phyloP scores from a whole-genome alignment of 1,140 invertebrate genomes.

The Cyclina sinensis region DNA sequence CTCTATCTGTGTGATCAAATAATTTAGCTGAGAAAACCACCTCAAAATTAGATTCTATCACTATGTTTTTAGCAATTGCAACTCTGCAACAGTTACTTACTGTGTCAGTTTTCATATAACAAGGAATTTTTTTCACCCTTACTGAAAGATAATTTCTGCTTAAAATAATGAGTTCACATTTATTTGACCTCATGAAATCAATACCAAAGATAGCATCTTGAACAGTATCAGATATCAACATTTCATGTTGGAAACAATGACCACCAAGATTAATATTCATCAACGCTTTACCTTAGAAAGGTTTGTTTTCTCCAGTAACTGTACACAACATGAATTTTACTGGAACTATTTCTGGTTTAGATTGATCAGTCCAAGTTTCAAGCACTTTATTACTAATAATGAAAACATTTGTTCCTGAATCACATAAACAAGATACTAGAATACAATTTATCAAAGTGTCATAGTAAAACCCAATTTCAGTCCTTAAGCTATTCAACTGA shows the following conservation, averaged over 20 bases:
- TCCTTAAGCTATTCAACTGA: neutral
- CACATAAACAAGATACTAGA: slow-evolving; percentile 15
- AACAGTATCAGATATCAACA: neutral
- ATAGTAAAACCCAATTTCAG: neutral
- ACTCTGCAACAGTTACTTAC: slow-evolving; percentile 16
- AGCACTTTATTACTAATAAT: neutral
- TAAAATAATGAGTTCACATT: slow-evolving; percentile 25
- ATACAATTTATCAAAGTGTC: neutral
- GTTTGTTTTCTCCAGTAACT: neutral
- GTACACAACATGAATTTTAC: neutral
- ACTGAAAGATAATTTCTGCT: slow-evolving; percentile 26
- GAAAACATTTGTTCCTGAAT: neutral
- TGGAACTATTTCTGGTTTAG: slow-evolving; percentile 5
- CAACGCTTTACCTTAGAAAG: neutral
- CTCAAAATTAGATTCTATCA: neutral
- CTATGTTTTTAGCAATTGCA: neutral
- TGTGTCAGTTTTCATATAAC: neutral
- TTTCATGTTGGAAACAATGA: slow-evolving; percentile 29
- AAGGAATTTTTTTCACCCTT: slow-evolving; percentile 12
- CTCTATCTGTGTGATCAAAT: neutral
- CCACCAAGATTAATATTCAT: neutral
- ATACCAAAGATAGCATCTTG: slow-evolving; percentile 25
- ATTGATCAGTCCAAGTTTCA: neutral
- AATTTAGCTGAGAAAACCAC: neutral
- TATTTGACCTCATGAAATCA: slow-evolving; percentile 17